phyloP scores from a whole-genome alignment of 2,797 vertebrate species.

The Neomorphus geoffroyi region DNA sequence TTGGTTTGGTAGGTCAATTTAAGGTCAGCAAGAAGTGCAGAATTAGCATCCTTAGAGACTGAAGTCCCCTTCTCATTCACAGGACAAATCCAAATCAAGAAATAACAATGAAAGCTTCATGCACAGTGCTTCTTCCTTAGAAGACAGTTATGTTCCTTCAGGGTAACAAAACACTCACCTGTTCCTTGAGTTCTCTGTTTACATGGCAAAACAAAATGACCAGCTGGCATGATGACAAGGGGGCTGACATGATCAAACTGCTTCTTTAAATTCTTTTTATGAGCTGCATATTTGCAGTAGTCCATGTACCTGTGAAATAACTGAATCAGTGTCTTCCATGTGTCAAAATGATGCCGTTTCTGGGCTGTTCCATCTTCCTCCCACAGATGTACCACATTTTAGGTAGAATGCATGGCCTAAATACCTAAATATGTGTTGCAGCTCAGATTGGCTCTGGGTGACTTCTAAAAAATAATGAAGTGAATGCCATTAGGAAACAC shows the following conservation, averaged over 20 bases:
- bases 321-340: conserved; percentile 55
- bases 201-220: not conserved
- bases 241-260: not conserved
- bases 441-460: not conserved
- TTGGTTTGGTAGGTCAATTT: not conserved
- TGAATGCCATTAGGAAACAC: not conserved
- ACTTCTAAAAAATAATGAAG: not conserved
- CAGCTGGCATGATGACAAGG: not conserved
- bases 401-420: conserved; percentile 25
- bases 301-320: conserved; percentile 61
- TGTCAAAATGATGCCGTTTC: conserved; percentile 57
- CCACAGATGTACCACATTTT: conserved; percentile 8
- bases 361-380: conserved; percentile 40
- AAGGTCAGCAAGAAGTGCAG: conserved; percentile 28
- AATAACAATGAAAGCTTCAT: not conserved
- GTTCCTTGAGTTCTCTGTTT: not conserved
- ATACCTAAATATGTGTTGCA: conserved; percentile 21
- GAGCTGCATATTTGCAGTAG: conserved; percentile 32
- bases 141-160: not conserved
- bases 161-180: not conserved
- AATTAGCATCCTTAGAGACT: not conserved
- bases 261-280: not conserved
- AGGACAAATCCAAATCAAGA: not conserved
- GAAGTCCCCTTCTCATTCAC: not conserved
- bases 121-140: not conserved